These are phyloP conservation scores for Parochlus steinenii DNA, from an alignment of 2,888 invertebrate species.

Conservation along the genomic window DNA sequence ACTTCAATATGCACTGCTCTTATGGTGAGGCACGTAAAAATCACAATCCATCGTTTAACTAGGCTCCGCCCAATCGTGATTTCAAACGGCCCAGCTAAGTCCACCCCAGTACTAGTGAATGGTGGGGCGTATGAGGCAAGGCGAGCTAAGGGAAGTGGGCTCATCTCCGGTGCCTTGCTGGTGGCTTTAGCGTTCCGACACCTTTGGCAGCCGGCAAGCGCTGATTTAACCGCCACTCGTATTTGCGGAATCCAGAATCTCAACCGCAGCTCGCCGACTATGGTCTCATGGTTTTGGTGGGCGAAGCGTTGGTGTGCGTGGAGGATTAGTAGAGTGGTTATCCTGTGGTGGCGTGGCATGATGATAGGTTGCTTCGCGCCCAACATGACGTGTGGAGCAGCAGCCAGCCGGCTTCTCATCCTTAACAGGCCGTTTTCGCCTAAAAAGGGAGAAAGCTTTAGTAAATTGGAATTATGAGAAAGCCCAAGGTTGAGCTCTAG, in stretches of 20 bases:
- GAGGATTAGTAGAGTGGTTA: too few species aligned
- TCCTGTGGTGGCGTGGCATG: too few species aligned
- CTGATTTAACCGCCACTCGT: slow-evolving; percentile 12
- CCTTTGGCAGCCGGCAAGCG: not conserved
- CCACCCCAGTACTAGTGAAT: slow-evolving; percentile 7
- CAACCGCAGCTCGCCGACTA: slow-evolving; percentile 13
- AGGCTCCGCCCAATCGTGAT: not conserved
- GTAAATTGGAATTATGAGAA: too few species aligned
- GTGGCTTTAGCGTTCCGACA: slow-evolving; percentile 13
- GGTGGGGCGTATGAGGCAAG: slow-evolving; percentile 1
- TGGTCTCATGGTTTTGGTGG: slow-evolving; percentile 11
- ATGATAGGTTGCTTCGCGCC: slow-evolving; percentile 1
- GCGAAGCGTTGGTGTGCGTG: slow-evolving; percentile 6
- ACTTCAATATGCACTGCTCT: slow-evolving; percentile 14
- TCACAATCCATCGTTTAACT: slow-evolving; percentile 10
- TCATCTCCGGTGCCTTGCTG: slow-evolving; percentile 13
- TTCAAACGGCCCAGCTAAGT: slow-evolving; percentile 6
- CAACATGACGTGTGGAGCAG: not conserved
- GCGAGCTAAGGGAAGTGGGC: slow-evolving; percentile 7
- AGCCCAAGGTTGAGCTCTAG: too few species aligned
- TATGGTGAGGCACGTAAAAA: slow-evolving; percentile 15
- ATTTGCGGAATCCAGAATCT: slow-evolving; percentile 13
- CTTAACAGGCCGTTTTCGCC: slow-evolving; percentile 7
- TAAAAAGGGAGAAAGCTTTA: slow-evolving; percentile 8
- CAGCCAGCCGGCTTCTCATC: slow-evolving; percentile 4